Conservation (phyloP, 2,888 invertebrate genomes). For the Drosophila stalkeri region DNA sequence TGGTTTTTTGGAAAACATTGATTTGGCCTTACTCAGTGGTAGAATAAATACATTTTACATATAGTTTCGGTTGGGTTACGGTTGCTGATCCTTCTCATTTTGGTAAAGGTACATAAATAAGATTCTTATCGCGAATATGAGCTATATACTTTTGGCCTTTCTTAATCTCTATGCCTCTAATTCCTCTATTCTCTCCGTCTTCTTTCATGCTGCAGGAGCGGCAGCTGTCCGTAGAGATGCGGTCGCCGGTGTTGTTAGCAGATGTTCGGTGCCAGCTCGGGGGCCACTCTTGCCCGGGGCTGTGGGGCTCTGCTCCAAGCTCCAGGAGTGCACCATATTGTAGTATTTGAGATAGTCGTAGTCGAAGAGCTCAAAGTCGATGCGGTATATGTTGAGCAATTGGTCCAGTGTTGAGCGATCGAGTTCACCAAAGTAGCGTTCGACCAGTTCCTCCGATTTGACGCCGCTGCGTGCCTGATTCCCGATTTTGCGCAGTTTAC, state of each 20-base stretch:
- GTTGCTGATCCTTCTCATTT: constrained; percentile 32
- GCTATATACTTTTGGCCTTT: constrained; percentile 1
- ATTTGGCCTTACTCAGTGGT: constrained; percentile 68
- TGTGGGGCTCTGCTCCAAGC: constrained; percentile 52
- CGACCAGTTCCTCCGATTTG: constrained; percentile 86
- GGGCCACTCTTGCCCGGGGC: constrained; percentile 12
- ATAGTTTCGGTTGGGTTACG: constrained; percentile 70
- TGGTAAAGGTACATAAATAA: constrained; percentile 67
- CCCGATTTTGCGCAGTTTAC: constrained; percentile 86
- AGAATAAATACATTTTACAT: constrained; percentile 46
- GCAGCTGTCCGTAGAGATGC: constrained; percentile 14
- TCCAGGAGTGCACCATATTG: constrained; percentile 85
- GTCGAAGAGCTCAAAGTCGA: constrained; percentile 90
- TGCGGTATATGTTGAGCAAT: constrained; percentile 88
- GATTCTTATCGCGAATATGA: constrained; percentile 56
- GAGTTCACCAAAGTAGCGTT: constrained; percentile 87
- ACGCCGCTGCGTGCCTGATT: constrained; percentile 81
- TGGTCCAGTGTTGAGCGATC: constrained; percentile 86
- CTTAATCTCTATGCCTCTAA: neutral
- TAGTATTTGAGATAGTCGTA: constrained; percentile 87
- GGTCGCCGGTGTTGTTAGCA: constrained; percentile 24
- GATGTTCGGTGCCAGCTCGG: constrained; percentile 3
- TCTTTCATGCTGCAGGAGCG: constrained; percentile 7
- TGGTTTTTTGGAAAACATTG: constrained; percentile 67
- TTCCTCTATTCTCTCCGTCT: neutral